A percentile compares a stretch with the other conserved stretches of the same genome.
phyloP scores from a whole-genome alignment of 30 jellyfish, hydroid and myxozoan genomes.

The Pelagia noctiluca region DNA sequence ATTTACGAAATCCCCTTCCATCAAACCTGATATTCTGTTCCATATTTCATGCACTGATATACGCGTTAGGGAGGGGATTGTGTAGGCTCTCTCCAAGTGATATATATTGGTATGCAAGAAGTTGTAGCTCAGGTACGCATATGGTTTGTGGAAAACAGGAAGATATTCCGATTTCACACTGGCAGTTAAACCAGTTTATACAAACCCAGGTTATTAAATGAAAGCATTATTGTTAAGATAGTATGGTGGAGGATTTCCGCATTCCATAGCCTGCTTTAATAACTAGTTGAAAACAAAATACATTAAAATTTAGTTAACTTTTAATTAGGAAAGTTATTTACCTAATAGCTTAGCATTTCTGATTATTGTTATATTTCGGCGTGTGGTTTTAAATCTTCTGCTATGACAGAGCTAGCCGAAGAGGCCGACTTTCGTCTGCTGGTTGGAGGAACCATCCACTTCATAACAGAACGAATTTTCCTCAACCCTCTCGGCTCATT shows the following conservation, averaged over 20 bases:
- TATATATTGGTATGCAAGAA: too few relatives aligned
- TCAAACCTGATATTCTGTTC: too few relatives aligned
- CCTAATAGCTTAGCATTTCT: slow-evolving; percentile 9
- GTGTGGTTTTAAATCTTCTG: slow-evolving; percentile 35
- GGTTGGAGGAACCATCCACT: slow-evolving; percentile 72
- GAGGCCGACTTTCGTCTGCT: slow-evolving; percentile 45
- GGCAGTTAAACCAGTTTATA: too few relatives aligned
- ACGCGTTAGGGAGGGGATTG: too few relatives aligned
- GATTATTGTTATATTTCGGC: background rate
- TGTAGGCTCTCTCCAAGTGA: too few relatives aligned
- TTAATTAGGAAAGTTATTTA: background rate
- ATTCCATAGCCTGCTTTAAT: background rate
- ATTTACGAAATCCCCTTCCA: too few relatives aligned
- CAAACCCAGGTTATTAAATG: too few relatives aligned
- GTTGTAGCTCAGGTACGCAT: too few relatives aligned
- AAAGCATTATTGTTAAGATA: too few relatives aligned
- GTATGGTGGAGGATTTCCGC: background rate
- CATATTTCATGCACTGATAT: too few relatives aligned
- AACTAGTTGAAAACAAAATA: background rate
- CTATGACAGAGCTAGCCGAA: slow-evolving; percentile 40
- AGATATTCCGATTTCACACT: too few relatives aligned
- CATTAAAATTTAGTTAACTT: background rate
- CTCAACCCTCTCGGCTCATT: slow-evolving; percentile 58
- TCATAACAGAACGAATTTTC: slow-evolving; percentile 72
- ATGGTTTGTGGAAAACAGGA: too few relatives aligned